Conservation (phyloP, 2,888 invertebrate genomes). For the Thymelicus lineola region DNA sequence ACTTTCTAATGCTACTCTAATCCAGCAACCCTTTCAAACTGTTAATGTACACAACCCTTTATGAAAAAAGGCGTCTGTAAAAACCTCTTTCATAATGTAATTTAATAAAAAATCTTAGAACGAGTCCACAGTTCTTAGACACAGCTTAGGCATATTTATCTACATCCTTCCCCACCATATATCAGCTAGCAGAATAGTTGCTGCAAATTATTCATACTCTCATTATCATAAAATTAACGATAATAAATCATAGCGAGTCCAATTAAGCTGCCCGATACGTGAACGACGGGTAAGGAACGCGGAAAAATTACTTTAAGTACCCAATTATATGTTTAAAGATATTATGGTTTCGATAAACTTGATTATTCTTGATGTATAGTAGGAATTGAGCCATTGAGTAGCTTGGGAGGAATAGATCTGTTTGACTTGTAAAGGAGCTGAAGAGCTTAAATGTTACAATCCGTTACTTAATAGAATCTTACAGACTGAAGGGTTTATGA, state of each 20-base stretch:
- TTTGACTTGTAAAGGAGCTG: too few species aligned
- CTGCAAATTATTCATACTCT: conserved; percentile 76
- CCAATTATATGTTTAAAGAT: conserved; percentile 43
- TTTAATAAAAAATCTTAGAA: conserved; percentile 4
- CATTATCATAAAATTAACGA: conserved; percentile 82
- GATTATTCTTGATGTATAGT: conserved; percentile 10
- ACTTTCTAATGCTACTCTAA: too few species aligned
- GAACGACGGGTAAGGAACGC: conserved; percentile 61
- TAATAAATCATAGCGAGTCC: conserved; percentile 77
- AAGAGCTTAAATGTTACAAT: too few species aligned
- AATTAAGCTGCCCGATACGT: conserved; percentile 66
- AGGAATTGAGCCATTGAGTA: not conserved
- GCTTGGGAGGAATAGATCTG: too few species aligned
- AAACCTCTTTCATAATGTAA: too few species aligned
- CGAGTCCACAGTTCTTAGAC: conserved; percentile 3
- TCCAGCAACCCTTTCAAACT: too few species aligned
- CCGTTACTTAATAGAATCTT: too few species aligned
- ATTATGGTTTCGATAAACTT: conserved; percentile 19
- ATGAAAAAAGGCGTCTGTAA: too few species aligned
- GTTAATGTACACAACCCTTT: too few species aligned
- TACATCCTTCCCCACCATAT: conserved; percentile 26
- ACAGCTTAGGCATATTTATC: conserved; percentile 14
- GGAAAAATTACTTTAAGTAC: conserved; percentile 60
- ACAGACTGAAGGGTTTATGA: too few species aligned
- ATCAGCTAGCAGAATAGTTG: conserved; percentile 44